These are phyloP conservation scores for Hydrophis major DNA, from an alignment of 2,797 vertebrate genomes.

Conservation along the genomic window DNA sequence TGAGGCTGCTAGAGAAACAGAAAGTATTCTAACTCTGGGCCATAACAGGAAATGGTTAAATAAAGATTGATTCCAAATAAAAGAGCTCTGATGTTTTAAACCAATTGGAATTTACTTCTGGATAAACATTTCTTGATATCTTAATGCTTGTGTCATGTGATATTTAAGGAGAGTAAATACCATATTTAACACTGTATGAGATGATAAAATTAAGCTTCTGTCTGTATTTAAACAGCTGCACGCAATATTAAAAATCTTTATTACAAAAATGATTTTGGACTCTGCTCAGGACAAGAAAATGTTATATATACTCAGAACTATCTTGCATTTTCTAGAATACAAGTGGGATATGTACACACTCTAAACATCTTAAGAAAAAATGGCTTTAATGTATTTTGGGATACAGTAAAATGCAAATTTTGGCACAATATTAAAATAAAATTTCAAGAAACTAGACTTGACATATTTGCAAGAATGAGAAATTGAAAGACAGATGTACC, in stretches of 20 bases:
- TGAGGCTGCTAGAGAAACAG: background rate
- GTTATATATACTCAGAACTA: background rate
- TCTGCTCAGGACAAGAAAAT: background rate
- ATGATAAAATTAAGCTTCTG: background rate
- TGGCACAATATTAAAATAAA: background rate
- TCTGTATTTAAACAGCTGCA: background rate
- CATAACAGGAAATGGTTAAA: background rate
- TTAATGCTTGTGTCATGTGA: background rate
- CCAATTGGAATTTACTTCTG: background rate
- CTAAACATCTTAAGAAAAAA: background rate
- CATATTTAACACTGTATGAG: background rate
- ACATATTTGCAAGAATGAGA: background rate
- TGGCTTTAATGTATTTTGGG: background rate
- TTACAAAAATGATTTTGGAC: background rate
- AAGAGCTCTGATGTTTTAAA: background rate
- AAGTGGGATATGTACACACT: background rate
- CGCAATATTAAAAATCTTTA: background rate
- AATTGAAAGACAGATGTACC: background rate
- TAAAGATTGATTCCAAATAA: background rate
- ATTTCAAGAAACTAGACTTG: background rate
- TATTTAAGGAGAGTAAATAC: background rate
- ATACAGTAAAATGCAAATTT: background rate
- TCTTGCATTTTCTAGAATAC: background rate
- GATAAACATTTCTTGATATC: background rate
- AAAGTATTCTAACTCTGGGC: background rate